Evolutionary conservation across 1,140 invertebrate genomes (phyloP), one percentile per base, ranked within the genome.

Genomic region (Cataglyphis hispanica): DNA sequence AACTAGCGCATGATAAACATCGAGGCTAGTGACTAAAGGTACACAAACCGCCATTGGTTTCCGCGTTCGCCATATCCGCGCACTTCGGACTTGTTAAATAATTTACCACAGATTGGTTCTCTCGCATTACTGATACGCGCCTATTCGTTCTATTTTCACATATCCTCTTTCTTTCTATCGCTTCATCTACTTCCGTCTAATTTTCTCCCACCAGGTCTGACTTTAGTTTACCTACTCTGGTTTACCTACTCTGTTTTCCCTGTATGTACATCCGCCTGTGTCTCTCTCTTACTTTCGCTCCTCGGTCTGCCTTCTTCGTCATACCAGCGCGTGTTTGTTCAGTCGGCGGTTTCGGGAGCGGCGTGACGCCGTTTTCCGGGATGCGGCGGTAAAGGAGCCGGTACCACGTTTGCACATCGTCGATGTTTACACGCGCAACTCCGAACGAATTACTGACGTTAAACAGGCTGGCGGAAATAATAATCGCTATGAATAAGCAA

Each of bases 341-440:
- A 81, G 83, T 85, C 69, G 46, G 85, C 27, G 74, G 64, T 85
- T 85, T 85, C 37, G 72, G 63, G 46, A 8, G 53, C 19, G 84
- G 66, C 56, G 22, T 61, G 70, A 85, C 75, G 86, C 37, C 87
- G 75, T 81, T 85, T 89, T 88, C 46, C 87, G 31, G 61, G 31
- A 67, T 58, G 22, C 83, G 46, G 46, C 58, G 53, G 46, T 60
- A 77, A 70, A 50, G 69, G 69, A 74, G 56, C 74, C 64, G 87
- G 85, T 74, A 88, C 61, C 19, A 46, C 46, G 75, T 86, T 88
- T 81, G 63, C 76, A 76, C 64, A 67, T 43, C 70, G 58, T 31
- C 31, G 60, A 4, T 89, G 87, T 89, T 89, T 89, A 63, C 69
- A 64, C 75, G 40, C 31, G 50, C 56, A 78, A 37, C 67, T 66